Evolutionary conservation across 2,888 invertebrate species (phyloP), one percentile per base, ranked within the genome.

Genomic region (Drosophila greeni): DNA sequence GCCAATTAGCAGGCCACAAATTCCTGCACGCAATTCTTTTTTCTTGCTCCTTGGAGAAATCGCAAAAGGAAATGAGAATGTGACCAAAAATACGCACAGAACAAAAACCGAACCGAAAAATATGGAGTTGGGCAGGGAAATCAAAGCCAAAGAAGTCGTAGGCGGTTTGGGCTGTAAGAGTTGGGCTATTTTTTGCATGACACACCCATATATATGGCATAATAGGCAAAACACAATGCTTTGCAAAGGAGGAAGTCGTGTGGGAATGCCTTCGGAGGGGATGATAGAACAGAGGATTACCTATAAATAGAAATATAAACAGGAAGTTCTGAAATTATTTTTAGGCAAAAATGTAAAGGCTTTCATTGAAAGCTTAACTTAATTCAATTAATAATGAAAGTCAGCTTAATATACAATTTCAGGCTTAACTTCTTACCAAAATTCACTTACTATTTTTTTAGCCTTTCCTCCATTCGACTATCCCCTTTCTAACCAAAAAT

Each of bases 1-100:
- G 86, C 81, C 84, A 84, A 86, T 84, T 86, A 85, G 84, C 75
- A 82, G 75, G 60, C 69, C 61, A 70, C 66, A 67, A 71, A 64
- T 67, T 80, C 69, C 57, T 60, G 70, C 81, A 76, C 82, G 80
- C 84, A 72, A 78, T 73, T 73, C 52, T 51, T n/a, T 24, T n/a
- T 24, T 33, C 40, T 24, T 23, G 20, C 26, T 24, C 26, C 43
- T 31, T 3, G n/a, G 12, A 42, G 33, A 62, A 64, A 43, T 49
- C 37, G 42, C 43, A 65, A 47, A 55, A 58, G 58, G 61, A 69
- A 40, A 61, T 59, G 60, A 64, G 70, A 73, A 74, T 67, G 59
- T 61, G 62, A 37, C 72, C 56, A 71, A 74, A 80, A 70, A 80
- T 65, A 65, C 40, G 43, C 49, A 51, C 16, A 20, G 43, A 33